Evolutionary conservation across 2,888 invertebrate species (phyloP), one percentile per base, ranked within the genome.

Genomic region (Aethes cnicana): DNA sequence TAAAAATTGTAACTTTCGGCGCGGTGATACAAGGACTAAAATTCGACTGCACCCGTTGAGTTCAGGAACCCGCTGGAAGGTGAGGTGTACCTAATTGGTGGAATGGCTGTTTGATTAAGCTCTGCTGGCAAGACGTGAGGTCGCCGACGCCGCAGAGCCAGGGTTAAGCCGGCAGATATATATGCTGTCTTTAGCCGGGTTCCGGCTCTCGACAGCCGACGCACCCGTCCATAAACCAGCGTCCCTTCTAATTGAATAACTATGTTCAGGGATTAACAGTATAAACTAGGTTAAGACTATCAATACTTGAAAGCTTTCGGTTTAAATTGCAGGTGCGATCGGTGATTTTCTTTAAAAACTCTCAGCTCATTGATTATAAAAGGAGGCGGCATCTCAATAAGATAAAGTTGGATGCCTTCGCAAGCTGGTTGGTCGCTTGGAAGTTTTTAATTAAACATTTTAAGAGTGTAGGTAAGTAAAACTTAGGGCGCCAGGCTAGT

Each of bases 171-270:
- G 37, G 39, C 25, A 32, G 37, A 46, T 52, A 52, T 52, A 52
- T 52, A 52, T 52, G 52, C 44, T 16, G 46, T 52, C 52, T 52
- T 52, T 52, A 52, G 26, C 44, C 39, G 9, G 39, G 39, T 44
- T 23, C 23, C 28, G 36, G 44, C 46, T 37, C 44, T 52, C 32
- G 17, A 33, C 39, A 39, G 37, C 32, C 39, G 52, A 39, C 43
- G 36, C 46, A 37, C 18, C 39, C 52, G 32, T 52, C 52, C 44
- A 52, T 52, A 52, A 52, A 46, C 37, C 33, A 16, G 39, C 26
- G 44, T 43, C 50, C 50, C 43, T 44, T 50, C 50, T 50, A 50
- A 50, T 50, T 50, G 50, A 44, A 50, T 50, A 50, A 50, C 50
- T 44, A 44, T 44, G 50, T 50, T 50, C 23, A 28, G 36, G 20